Percentiles rank a stretch among this genome's conserved stretches.
Conservation (phyloP, 2,888 invertebrate species). For the Drosophila mettleri region DNA sequence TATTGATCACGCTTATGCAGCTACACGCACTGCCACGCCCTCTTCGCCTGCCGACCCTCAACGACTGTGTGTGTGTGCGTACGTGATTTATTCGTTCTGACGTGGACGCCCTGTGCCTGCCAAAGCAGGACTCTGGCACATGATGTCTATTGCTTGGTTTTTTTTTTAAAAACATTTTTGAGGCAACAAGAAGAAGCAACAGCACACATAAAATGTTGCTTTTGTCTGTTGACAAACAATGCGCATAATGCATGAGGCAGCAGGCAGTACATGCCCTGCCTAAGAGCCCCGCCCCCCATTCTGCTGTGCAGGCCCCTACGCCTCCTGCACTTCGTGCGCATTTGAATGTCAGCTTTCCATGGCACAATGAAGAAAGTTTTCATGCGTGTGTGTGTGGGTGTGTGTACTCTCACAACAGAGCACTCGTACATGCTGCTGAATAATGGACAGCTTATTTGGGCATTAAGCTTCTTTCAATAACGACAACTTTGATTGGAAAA, state of each 20-base stretch:
- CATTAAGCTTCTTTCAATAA: constrained; percentile 78
- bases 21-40: constrained; percentile 49
- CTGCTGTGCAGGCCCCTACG: constrained; percentile 1
- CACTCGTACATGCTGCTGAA: constrained; percentile 69
- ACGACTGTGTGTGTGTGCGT: constrained; percentile 34
- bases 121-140: constrained; percentile 13
- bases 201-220: constrained; percentile 74
- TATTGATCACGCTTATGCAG: constrained; percentile 71
- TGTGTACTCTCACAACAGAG: constrained; percentile 4
- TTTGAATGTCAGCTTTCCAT: constrained; percentile 60
- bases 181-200: constrained; percentile 29
- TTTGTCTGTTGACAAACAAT: constrained; percentile 78
- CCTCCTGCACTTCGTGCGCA: constrained; percentile 50
- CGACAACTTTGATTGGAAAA: constrained; percentile 79
- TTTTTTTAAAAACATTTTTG: constrained; percentile 49
- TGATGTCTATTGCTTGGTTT: constrained; percentile 38
- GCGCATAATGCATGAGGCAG: constrained; percentile 74
- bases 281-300: background rate
- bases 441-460: constrained; percentile 79
- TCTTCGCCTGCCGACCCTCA: background rate
- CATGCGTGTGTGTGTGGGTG: background rate
- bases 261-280: constrained; percentile 10
- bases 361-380: constrained; percentile 43
- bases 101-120: background rate
- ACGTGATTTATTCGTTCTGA: constrained; percentile 51